Percentiles rank a stretch among this genome's conserved stretches.
Evolutionary conservation across 1,140 invertebrate species (phyloP).

Genomic region (Lithobius niger): DNA sequence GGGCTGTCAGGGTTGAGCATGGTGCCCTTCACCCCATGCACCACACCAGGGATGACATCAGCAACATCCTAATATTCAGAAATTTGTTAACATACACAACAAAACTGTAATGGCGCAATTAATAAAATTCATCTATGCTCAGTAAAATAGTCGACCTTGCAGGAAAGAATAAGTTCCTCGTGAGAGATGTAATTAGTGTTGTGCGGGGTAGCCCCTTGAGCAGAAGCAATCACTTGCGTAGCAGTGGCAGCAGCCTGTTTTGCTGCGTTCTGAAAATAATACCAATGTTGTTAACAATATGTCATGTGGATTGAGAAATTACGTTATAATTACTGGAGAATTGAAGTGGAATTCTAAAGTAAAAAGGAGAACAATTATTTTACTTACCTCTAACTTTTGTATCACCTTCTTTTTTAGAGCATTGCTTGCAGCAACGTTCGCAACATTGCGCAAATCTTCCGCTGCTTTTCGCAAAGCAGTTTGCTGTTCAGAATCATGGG

Average conservation of each 20-base stretch:
- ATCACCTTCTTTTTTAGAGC: conserved; percentile 65
- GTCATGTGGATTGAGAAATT: too few species aligned
- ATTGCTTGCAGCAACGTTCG: conserved; percentile 62
- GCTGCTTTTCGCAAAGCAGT: conserved; percentile 71
- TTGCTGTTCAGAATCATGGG: conserved; percentile 69
- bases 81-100: too few species aligned
- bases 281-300: too few species aligned
- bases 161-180: conserved; percentile 61
- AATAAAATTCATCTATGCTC: too few species aligned
- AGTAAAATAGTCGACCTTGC: conserved; percentile 36
- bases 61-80: conserved; percentile 42
- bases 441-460: conserved; percentile 78
- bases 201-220: conserved; percentile 49
- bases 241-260: conserved; percentile 75
- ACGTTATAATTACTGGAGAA: too few species aligned
- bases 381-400: conserved; percentile 48
- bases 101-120: too few species aligned
- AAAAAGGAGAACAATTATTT: too few species aligned
- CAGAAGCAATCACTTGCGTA: conserved; percentile 76
- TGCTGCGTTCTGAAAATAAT: conserved; percentile 46
- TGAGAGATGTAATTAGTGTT: conserved; percentile 52
- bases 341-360: not conserved
- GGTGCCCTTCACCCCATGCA: conserved; percentile 64
- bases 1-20: conserved; percentile 54
- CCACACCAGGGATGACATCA: conserved; percentile 63